Evolutionary conservation across 2,797 vertebrate genomes (phyloP).

Genomic region (Sebastes steindachneri): DNA sequence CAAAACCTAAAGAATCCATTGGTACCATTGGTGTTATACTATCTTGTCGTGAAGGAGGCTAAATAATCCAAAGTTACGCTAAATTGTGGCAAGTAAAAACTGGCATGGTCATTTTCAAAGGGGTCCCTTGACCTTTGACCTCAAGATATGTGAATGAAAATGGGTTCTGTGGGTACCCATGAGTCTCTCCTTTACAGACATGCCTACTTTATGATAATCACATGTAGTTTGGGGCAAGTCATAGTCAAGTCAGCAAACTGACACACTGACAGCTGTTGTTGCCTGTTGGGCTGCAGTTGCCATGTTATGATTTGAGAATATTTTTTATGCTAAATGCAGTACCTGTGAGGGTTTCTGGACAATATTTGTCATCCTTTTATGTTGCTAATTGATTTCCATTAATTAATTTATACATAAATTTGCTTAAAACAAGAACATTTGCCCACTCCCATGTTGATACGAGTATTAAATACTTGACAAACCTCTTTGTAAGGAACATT

Average conservation of each 20-base stretch:
- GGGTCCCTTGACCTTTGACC: background rate
- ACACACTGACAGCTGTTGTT: too few species aligned
- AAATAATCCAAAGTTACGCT: too few species aligned
- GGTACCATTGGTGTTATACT: too few species aligned
- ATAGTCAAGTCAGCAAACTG: too few species aligned
- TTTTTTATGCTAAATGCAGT: too few species aligned
- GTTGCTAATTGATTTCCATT: background rate
- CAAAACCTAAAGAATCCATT: too few species aligned
- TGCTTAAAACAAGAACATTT: background rate
- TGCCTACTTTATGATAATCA: background rate
- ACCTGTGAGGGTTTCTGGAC: too few species aligned
- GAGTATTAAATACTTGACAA: background rate
- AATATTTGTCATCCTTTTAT: background rate
- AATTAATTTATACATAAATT: background rate
- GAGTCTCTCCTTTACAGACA: too few species aligned
- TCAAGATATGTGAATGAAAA: background rate
- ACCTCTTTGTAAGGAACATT: background rate
- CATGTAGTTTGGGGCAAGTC: fast-evolving
- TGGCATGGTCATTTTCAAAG: background rate
- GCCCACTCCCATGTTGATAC: background rate
- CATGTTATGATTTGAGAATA: too few species aligned
- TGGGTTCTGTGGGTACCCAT: fast-evolving
- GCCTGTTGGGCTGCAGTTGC: too few species aligned
- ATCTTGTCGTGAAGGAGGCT: too few species aligned
- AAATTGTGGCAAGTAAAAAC: too few species aligned